Evolutionary conservation across 2,888 invertebrate species (phyloP), one percentile per base, ranked within the genome.

Genomic region (Drepanosiphum platanoidis): DNA sequence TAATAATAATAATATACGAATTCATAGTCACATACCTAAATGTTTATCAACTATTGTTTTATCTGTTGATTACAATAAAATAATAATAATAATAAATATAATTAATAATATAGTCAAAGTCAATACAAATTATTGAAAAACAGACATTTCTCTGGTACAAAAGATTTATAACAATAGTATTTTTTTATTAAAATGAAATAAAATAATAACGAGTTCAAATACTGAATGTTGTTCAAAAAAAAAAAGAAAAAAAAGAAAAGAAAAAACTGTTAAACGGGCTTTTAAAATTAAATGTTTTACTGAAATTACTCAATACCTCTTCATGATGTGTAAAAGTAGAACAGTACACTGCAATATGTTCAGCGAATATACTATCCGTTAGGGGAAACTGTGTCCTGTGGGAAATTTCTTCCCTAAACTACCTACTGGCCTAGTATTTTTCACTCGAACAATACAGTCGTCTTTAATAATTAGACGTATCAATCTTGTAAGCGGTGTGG

Each of bases 361-460:
- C 18, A 36, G 18, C 52, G 22, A 52, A 52, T 46, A 68, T 52
- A 34, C 36, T 64, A 32, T 36, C 1, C 58, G 80, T 36, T 66
- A 70, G 68, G 84, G 77, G 84, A 84, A 84, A 77, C 30, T 15
- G 82, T 34, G 74, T 83, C 84, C 84, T 84, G 77, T 84, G 84
- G 84, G 84, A 84, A 84, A 84, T 84, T 84, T 84, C 84, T 52
- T 77, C 84, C 84, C 84, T 36, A 84, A 84, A 70, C 68, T 70
- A 84, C 84, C 75, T 70, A 84, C 68, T 84, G 84, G 84, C 75
- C 84, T 84, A 84, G 84, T 84, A 77, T 84, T 77, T 82, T 84
- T 84, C 84, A 84, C 22, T 66, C 36, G 58, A 39, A 74, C 75
- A 75, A 52, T 68, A 42, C 64, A 42, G 66, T 58, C 84, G 77